Percentiles rank a stretch among this genome's conserved stretches.
phyloP scores from a whole-genome alignment of 2,797 vertebrate genomes.

The Helarctos malayanus region DNA sequence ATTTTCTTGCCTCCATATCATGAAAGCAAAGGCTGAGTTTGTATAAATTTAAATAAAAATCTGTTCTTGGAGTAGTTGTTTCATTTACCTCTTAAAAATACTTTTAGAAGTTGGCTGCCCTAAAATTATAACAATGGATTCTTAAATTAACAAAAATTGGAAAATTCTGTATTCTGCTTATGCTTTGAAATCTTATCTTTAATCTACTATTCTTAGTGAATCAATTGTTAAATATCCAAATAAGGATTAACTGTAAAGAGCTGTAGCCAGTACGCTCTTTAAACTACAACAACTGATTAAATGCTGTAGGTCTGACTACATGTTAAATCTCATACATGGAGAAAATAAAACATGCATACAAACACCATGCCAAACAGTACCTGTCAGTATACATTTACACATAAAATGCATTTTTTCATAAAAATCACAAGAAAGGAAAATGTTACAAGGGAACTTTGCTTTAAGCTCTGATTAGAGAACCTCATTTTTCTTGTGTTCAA shows the following conservation, averaged over 20 bases:
- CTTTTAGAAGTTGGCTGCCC: neutral
- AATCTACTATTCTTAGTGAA: constrained; percentile 14
- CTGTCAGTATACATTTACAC: neutral
- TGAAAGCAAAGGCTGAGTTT: constrained; percentile 35
- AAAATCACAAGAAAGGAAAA: constrained; percentile 47
- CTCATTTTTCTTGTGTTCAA: constrained; percentile 16
- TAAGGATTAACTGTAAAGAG: constrained; percentile 22
- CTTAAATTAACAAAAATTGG: constrained; percentile 42
- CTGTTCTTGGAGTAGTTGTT: neutral
- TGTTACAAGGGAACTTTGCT: neutral
- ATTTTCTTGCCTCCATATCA: constrained; percentile 1
- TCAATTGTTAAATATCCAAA: neutral
- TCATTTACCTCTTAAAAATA: constrained; percentile 60
- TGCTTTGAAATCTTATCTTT: constrained; percentile 35
- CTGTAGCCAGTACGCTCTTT: neutral
- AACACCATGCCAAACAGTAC: neutral
- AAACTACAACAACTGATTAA: constrained; percentile 7
- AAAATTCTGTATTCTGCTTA: constrained; percentile 45
- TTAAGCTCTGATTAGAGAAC: constrained; percentile 32
- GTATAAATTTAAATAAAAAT: constrained; percentile 52
- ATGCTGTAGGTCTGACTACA: neutral
- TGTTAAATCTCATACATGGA: neutral
- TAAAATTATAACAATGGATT: constrained; percentile 32
- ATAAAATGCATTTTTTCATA: neutral
- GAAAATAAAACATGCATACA: neutral